Base-by-base conservation (phyloP, 2,797 vertebrate genomes). In the Peromyscus attwateri region DNA sequence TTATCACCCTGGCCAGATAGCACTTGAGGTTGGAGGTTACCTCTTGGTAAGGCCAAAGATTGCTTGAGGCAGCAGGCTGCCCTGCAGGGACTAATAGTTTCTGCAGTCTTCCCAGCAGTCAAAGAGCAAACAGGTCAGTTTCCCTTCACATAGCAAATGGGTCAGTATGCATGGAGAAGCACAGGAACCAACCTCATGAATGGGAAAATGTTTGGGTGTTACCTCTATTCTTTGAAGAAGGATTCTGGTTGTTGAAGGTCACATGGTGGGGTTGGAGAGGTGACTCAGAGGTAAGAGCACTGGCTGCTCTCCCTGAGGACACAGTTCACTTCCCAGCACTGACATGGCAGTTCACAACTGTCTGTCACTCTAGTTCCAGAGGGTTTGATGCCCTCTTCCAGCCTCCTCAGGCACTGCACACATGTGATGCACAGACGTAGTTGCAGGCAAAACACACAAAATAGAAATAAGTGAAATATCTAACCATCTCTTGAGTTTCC, bases 1-100 rank as follows among this genome's bases (percentile, higher is more conserved):
- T 64, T n/a, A 1, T 17, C 37, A 37, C 29, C 17, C 6, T 64
- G 0, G 0, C 46, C 1, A 1, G 55, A 23, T 40, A 1, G 5
- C 9, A 21, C 1, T 43, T 49, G 66, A 92, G 23, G 5, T 49
- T 7, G 5, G 46, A 57, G 9, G 6, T 34, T 43, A 16, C 46
- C 55, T 71, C 79, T 68, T 73, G 8, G 0, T 10, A 27, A 79
- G 12, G 55, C 27, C 52, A 8, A 11, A 4, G 25, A 0, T 16
- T 16, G 34, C 14, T 92, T 55, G n/a, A 43, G 43, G 57, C 34
- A 37, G 66, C 29, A 25, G 43, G 71, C 46, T 60, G 25, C 60
- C 9, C 0, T 13, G 7, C 19, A 19, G 64, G 21, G 66, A 55
- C 64, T 40, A 1, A 31, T 77, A 21, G 19, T 46, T 55, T 57